Conservation (phyloP, 2,113 vertebrate species). For the Macquaria ambigua region DNA sequence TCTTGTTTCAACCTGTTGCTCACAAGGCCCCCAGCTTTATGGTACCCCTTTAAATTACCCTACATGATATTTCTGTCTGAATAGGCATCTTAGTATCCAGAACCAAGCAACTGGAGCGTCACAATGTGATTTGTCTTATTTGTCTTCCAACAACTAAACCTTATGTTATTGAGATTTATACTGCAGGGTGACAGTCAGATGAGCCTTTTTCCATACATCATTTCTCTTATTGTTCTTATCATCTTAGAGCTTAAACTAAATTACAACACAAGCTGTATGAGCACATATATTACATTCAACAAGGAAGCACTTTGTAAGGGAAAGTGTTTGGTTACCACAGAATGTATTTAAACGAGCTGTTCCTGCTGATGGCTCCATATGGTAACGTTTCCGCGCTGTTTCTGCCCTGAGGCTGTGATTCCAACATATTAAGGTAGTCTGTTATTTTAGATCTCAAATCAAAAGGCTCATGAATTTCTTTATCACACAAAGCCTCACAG, state of each 20-base stretch:
- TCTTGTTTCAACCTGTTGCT: too few species aligned
- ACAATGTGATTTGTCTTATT: background rate
- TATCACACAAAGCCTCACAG: constrained; percentile 8
- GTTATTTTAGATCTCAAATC: constrained; percentile 49
- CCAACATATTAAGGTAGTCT: constrained; percentile 50
- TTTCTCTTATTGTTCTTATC: background rate
- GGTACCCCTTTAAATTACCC: too few species aligned
- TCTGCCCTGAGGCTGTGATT: constrained; percentile 37
- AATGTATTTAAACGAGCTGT: constrained; percentile 32
- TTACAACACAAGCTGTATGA: background rate
- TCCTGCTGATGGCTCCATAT: constrained; percentile 49
- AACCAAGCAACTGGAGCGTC: too few species aligned
- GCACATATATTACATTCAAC: background rate
- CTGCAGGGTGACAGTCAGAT: background rate
- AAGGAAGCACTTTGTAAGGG: constrained; percentile 6
- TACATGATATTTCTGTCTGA: too few species aligned
- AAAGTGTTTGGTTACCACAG: constrained; percentile 12
- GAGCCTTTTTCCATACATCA: background rate
- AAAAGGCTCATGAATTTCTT: constrained; percentile 34
- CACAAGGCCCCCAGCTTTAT: too few species aligned
- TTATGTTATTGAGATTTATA: background rate
- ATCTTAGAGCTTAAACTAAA: background rate
- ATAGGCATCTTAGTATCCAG: too few species aligned
- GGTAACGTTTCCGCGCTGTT: constrained; percentile 30
- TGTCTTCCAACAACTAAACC: background rate